Evolutionary conservation across 2,113 vertebrate species (phyloP), one percentile per base, ranked within the genome.

Genomic region (Naja naja): DNA sequence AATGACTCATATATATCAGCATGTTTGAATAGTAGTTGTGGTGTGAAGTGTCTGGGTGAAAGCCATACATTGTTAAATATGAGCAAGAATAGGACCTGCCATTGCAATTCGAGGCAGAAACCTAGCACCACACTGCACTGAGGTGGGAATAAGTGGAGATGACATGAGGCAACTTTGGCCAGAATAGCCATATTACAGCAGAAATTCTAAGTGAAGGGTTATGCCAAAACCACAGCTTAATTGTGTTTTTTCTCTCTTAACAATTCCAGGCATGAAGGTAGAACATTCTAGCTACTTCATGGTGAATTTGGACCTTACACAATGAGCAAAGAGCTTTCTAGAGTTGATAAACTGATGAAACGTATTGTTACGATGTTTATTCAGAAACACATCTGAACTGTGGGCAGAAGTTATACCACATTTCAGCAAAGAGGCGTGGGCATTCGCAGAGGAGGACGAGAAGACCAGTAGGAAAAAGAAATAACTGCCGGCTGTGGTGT

Each of bases 21-120:
- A 96, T 97, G 97, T 98, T 98, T 98, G 96, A 96, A 94, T 96
- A 97, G 95, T 86, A 95, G 93, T 97, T 97, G 96, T 96, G 96
- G 96, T 96, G 91, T 97, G 97, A 97, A 95, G 92, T 97, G 92
- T 95, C 96, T 97, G 88, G 39, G 81, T 90, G 93, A 91, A 56
- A 27, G 94, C 91, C 89, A 85, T 96, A 85, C 94, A 93, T 9
- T 94, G 91, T 93, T 93, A 92, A 95, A 94, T 49, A 43, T 56
- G 69, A 89, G 74, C 52, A 90, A 92, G 94, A 94, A 95, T 93
- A 95, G 87, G 93, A 91, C 91, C 91, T 95, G 94, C 95, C 87
- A 85, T 25, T 91, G 49, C 93, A 93, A 95, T 94, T 87, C 87
- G 89, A 39, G 96, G 96, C 96, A 96, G 95, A 94, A 91, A 53